A percentile compares a stretch with the other conserved stretches of the same genome.
These are phyloP conservation scores for Sylvicola cinctus DNA, from an alignment of 2,888 invertebrate species.

Conservation along the genomic window DNA sequence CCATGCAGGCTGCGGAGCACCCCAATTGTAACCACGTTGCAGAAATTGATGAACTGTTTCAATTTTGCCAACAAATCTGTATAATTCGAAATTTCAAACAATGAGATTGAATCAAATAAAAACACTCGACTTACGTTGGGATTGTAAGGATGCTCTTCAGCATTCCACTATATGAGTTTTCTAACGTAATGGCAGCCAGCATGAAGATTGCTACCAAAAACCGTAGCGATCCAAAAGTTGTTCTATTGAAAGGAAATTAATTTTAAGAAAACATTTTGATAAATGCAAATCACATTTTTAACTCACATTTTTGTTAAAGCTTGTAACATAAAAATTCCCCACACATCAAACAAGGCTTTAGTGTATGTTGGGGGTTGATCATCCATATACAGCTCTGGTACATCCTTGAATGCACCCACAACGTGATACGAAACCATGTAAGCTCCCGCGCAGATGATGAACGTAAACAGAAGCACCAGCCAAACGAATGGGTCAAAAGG, in stretches of 20 bases:
- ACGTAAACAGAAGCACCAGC: too few relatives aligned
- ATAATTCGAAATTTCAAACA: background rate
- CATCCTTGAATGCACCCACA: too few relatives aligned
- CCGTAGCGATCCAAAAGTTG: conserved; percentile 14
- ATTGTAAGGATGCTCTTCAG: conserved; percentile 20
- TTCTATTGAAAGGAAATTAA: conserved; percentile 10
- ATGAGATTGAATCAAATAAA: background rate
- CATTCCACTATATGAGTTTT: conserved; percentile 22
- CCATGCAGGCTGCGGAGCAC: conserved; percentile 20
- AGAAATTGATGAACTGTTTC: conserved; percentile 19
- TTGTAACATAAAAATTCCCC: too few relatives aligned
- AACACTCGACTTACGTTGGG: conserved; percentile 10
- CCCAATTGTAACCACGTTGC: conserved; percentile 17
- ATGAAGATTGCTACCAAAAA: conserved; percentile 17
- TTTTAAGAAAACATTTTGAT: too few relatives aligned
- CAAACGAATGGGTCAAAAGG: too few relatives aligned
- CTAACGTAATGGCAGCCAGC: conserved; percentile 19
- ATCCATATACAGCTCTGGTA: too few relatives aligned
- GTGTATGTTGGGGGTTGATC: too few relatives aligned
- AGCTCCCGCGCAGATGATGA: too few relatives aligned
- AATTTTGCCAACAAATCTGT: conserved; percentile 15
- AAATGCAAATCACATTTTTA: background rate
- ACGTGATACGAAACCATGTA: too few relatives aligned
- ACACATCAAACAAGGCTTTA: too few relatives aligned
- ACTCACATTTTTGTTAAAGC: background rate